These are phyloP conservation scores for Malurus splendens DNA, from an alignment of 2,797 vertebrate genomes.

Conservation along the genomic window DNA sequence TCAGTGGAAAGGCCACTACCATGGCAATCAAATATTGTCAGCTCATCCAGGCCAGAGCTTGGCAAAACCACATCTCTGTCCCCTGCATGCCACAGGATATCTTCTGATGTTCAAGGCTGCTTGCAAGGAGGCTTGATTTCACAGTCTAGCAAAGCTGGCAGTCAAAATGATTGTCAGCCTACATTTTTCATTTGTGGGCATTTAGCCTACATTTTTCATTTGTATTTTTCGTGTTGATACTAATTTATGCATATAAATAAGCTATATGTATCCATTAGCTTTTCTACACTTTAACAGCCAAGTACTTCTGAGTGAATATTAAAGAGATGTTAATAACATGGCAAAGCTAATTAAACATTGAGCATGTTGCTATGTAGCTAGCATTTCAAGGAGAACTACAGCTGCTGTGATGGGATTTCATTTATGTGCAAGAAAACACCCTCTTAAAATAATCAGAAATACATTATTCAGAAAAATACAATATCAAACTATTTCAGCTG, in stretches of 20 bases:
- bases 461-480: constrained; percentile 17
- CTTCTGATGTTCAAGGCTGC: neutral
- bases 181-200: neutral
- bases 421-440: neutral
- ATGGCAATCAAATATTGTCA: neutral
- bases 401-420: constrained; percentile 18
- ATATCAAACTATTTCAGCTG: constrained; percentile 8
- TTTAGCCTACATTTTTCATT: neutral
- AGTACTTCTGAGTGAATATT: constrained; percentile 29
- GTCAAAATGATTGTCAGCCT: neutral
- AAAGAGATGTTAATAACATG: constrained; percentile 29
- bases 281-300: constrained; percentile 1
- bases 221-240: neutral
- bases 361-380: neutral
- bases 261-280: neutral
- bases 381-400: constrained; percentile 36
- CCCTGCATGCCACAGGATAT: neutral
- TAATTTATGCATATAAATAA: constrained; percentile 16
- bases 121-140: neutral
- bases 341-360: constrained; percentile 42
- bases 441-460: constrained; percentile 24
- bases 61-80: neutral
- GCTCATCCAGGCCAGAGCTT: neutral
- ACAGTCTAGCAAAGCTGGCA: neutral
- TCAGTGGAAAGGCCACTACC: neutral